Percentiles rank a stretch among this genome's conserved stretches.
Evolutionary conservation across 2,888 invertebrate genomes (phyloP).

Genomic region (Choristoneura rosaceana): DNA sequence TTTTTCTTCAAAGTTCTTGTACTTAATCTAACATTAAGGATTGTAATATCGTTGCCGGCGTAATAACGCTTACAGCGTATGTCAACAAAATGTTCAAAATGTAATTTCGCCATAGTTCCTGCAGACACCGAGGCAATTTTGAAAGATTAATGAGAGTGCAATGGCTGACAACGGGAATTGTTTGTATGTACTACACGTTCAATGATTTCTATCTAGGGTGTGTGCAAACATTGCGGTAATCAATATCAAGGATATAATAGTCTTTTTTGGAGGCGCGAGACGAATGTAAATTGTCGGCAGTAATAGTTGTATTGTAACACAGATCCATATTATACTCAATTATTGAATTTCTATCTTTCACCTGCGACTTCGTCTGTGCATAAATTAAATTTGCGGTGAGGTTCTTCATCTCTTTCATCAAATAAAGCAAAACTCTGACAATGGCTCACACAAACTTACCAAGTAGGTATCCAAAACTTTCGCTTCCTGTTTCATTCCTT

Average conservation of each 20-base stretch:
- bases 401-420: too few species aligned
- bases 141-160: conserved; percentile 44
- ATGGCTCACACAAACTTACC: too few species aligned
- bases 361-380: too few species aligned
- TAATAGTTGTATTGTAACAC: neutral
- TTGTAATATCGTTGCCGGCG: conserved; percentile 17
- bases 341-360: too few species aligned
- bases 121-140: conserved; percentile 41
- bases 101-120: conserved; percentile 44
- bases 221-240: conserved; percentile 3
- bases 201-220: conserved; percentile 4
- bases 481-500: too few species aligned
- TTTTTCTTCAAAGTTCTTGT: neutral
- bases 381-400: too few species aligned
- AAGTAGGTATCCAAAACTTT: too few species aligned
- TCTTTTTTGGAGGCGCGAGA: neutral
- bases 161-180: conserved; percentile 36
- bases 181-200: neutral
- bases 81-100: conserved; percentile 43
- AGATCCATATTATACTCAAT: too few species aligned
- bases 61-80: conserved; percentile 28
- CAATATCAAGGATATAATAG: neutral
- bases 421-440: too few species aligned
- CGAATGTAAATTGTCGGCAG: neutral
- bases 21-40: conserved; percentile 11